These are phyloP conservation scores for Sapajus apella DNA, from an alignment of 2,113 vertebrate genomes.

Conservation along the genomic window DNA sequence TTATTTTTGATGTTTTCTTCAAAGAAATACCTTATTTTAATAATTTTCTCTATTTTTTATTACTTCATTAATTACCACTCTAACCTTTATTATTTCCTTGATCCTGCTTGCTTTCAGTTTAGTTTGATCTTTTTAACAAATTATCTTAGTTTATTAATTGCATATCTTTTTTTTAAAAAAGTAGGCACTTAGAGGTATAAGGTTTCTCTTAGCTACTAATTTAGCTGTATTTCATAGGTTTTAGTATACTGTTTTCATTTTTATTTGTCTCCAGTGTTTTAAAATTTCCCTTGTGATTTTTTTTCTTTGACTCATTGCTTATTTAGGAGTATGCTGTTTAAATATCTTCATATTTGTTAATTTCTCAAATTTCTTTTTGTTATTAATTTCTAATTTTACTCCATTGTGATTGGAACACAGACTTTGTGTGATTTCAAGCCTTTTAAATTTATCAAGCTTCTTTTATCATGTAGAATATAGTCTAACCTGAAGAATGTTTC, in stretches of 20 bases:
- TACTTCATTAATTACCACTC: not conserved
- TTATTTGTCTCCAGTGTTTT: not conserved
- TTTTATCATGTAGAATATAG: too few relatives aligned
- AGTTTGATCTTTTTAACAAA: not conserved
- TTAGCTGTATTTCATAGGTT: not conserved
- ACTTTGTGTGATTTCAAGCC: not conserved
- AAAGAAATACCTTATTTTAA: not conserved
- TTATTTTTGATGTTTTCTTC: not conserved
- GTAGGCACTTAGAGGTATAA: not conserved
- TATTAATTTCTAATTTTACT: not conserved
- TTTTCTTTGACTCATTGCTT: not conserved
- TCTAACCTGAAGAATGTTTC: not conserved
- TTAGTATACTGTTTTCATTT: not conserved
- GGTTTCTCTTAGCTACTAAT: not conserved
- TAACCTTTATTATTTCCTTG: not conserved
- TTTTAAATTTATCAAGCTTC: not conserved
- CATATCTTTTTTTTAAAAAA: not conserved
- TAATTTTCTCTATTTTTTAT: not conserved
- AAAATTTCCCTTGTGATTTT: not conserved
- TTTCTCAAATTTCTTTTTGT: not conserved
- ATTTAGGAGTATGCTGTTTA: not conserved
- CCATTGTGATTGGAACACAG: not conserved
- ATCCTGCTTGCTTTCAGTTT: not conserved
- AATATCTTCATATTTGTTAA: not conserved
- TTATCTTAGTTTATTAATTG: not conserved